A percentile compares a stretch with the other conserved stretches of the same genome.
Evolutionary conservation across 2,113 vertebrate genomes (phyloP).

Genomic region (Chlorodrepanis virens): DNA sequence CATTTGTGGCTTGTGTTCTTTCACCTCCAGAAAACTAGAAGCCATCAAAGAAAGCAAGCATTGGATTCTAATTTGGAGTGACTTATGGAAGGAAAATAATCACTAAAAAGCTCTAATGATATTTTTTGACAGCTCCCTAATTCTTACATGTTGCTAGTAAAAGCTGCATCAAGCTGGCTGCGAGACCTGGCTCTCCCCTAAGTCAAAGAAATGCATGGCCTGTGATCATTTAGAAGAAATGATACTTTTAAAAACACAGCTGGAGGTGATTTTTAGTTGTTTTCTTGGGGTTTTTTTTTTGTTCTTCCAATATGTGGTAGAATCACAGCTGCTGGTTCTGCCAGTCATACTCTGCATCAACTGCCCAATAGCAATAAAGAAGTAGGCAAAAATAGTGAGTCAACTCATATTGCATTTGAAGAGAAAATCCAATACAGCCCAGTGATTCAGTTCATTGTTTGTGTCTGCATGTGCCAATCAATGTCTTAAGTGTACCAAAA

Average conservation of each 20-base stretch:
- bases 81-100: slow-evolving; percentile 17
- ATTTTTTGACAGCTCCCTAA: slow-evolving; percentile 25
- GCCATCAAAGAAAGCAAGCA: neutral
- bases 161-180: neutral
- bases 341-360: neutral
- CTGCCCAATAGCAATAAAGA: neutral
- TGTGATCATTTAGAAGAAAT: slow-evolving; percentile 41
- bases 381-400: neutral
- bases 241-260: slow-evolving; percentile 12
- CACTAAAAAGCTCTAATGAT: neutral
- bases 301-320: neutral
- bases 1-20: slow-evolving; percentile 15
- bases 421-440: neutral
- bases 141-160: slow-evolving; percentile 36
- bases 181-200: neutral
- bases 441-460: neutral
- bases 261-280: neutral
- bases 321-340: neutral
- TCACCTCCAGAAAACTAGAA: slow-evolving; percentile 31
- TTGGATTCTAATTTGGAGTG: slow-evolving; percentile 47
- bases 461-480: neutral
- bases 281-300: neutral
- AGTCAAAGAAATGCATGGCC: neutral
- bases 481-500: neutral
- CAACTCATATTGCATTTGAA: neutral